These are phyloP conservation scores for Geotrupes spiniger DNA, from an alignment of 2,888 invertebrate genomes.

Conservation along the genomic window DNA sequence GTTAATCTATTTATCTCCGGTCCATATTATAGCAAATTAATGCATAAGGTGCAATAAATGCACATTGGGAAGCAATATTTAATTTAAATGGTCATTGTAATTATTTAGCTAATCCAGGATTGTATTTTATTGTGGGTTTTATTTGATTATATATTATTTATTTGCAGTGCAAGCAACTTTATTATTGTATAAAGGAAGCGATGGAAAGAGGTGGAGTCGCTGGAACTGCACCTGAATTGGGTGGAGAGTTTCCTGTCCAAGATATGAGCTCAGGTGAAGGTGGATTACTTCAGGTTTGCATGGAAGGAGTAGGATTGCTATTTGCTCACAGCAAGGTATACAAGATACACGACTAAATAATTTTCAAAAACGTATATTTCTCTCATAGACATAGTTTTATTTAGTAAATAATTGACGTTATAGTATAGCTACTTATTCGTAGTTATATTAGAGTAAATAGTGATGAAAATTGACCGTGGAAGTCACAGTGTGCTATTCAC, in stretches of 20 bases:
- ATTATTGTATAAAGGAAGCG: constrained; percentile 97
- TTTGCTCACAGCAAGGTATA: constrained; percentile 99
- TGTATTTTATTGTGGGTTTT: background rate
- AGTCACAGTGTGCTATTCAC: background rate
- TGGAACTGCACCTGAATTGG: constrained; percentile 67
- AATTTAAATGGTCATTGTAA: too few species aligned
- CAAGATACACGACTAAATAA: constrained; percentile 11
- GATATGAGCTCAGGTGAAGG: constrained; percentile 97
- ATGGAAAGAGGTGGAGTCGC: constrained; percentile 90
- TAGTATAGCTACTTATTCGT: constrained; percentile 8
- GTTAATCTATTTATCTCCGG: background rate
- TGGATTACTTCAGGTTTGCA: constrained; percentile 96
- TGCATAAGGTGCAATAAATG: too few species aligned
- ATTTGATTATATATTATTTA: background rate
- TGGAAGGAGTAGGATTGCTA: constrained; percentile 98
- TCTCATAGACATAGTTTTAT: constrained; percentile 2
- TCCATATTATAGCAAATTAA: too few species aligned
- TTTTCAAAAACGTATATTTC: constrained; percentile 1
- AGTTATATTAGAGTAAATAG: constrained; percentile 8
- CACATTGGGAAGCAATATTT: too few species aligned
- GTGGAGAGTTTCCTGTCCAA: constrained; percentile 98
- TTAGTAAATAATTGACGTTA: background rate
- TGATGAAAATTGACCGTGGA: background rate
- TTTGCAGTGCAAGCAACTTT: constrained; percentile 90
- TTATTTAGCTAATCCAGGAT: too few species aligned